These are phyloP conservation scores for Apostichopus californicus DNA, from an alignment of 35 echinoderm and acorn worm genomes.

Conservation along the genomic window DNA sequence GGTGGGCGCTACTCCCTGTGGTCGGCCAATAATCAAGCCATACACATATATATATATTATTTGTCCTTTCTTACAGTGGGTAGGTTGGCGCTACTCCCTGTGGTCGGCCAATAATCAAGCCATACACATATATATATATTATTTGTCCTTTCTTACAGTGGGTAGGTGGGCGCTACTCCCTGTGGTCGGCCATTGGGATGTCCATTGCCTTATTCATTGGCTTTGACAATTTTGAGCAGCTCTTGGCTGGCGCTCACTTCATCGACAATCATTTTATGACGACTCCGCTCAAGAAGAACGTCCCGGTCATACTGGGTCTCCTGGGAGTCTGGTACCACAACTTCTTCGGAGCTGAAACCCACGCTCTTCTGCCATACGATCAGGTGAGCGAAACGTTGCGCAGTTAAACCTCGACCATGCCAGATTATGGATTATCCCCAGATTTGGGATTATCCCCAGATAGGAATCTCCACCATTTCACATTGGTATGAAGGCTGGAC, in stretches of 20 bases:
- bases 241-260: conserved; percentile 90
- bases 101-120: too few species aligned
- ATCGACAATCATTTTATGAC: conserved; percentile 91
- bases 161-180: conserved; percentile 98
- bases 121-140: too few species aligned
- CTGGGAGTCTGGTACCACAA: conserved; percentile 98
- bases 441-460: too few species aligned
- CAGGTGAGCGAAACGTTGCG: conserved; percentile 55
- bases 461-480: too few species aligned
- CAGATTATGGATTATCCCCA: too few species aligned
- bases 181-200: conserved; percentile 96
- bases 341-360: conserved; percentile 96
- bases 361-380: conserved; percentile 97
- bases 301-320: conserved; percentile 86
- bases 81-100: too few species aligned
- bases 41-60: not conserved
- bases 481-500: too few species aligned
- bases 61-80: too few species aligned
- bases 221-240: conserved; percentile 91
- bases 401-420: too few species aligned
- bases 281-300: conserved; percentile 84
- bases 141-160: conserved; percentile 46
- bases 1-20: too few species aligned
- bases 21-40: too few species aligned
- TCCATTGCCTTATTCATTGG: conserved; percentile 93